phyloP scores from a whole-genome alignment of 2,113 vertebrate species.

The Gobiocypris rarus region DNA sequence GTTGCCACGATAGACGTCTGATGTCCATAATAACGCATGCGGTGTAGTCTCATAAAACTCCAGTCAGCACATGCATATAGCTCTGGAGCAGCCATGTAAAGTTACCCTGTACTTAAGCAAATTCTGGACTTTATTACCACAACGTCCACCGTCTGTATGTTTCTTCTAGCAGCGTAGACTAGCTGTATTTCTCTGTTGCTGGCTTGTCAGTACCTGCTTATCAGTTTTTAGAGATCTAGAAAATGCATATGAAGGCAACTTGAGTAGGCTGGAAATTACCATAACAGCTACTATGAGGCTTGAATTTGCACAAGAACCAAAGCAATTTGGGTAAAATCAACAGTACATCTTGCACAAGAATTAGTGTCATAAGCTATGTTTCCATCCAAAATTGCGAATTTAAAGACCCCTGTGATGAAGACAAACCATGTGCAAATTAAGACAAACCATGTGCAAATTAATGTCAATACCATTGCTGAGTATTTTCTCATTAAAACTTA shows the following conservation, averaged over 20 bases:
- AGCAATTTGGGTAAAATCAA: not conserved
- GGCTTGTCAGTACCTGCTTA: not conserved
- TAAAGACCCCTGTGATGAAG: no score
- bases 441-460: no score
- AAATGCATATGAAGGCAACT: not conserved
- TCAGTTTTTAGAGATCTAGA: not conserved
- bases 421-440: no score
- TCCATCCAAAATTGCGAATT: no score
- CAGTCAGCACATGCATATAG: constrained; percentile 40
- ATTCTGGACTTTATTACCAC: constrained; percentile 6
- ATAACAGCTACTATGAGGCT: not conserved
- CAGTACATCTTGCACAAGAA: not conserved
- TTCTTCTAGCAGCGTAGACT: not conserved
- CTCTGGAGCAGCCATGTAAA: not conserved
- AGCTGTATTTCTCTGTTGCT: not conserved
- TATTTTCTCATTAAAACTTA: no score
- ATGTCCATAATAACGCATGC: constrained; percentile 15
- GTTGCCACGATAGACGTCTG: constrained; percentile 14
- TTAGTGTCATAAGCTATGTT: not conserved
- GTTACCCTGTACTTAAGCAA: constrained; percentile 44
- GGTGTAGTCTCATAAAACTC: constrained; percentile 38
- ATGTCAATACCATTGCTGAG: no score
- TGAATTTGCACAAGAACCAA: not conserved
- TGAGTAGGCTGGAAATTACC: not conserved
- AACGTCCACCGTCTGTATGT: not conserved